Evolutionary conservation across 2,113 vertebrate species (phyloP), one percentile per base, ranked within the genome.

Genomic region (Bagarius yarrelli): DNA sequence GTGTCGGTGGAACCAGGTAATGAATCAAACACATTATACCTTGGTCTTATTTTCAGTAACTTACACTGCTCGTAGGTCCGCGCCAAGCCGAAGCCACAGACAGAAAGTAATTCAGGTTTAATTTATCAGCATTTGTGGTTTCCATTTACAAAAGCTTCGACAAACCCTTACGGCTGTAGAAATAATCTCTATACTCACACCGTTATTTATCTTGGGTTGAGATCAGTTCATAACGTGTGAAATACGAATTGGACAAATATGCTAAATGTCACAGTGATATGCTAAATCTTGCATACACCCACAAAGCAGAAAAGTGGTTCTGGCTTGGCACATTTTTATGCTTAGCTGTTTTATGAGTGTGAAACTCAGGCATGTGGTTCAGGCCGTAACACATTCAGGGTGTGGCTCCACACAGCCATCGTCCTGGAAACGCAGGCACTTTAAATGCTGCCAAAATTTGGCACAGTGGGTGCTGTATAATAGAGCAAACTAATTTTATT

Each of bases 301-400:
- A 55, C 32, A 52, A 81, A 64, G 34, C 78, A 25, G 73, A 36
- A 57, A 63, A 64, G 27, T 34, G 44, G 53, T 32, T 78, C 52
- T 53, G n/a, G 40, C 36, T 50, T 80, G 78, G 70, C 71, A 83
- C 18, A 27, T 23, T 67, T 76, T 76, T 16, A 76, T 57, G 34
- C 47, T 66, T 74, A 52, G 67, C 59, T 23, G 70, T 55, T 63
- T 47, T 78, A 60, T 18, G 67, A 73, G 34, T 64, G 56, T 70
- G 84, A 66, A 64, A 76, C 34, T 60, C 63, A 21, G 13, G 44
- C 79, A 66, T 34, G 79, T 12, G n/a, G 30, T 73, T 81, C 83
- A 84, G 80, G 83, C 59, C 75, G 64, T 32, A 44, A 81, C 83
- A 81, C 75, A 81, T 78, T 63, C 75, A 81, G 80, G 80, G 83